phyloP scores from a whole-genome alignment of 2,888 invertebrate genomes.

The Fragum fragum region DNA sequence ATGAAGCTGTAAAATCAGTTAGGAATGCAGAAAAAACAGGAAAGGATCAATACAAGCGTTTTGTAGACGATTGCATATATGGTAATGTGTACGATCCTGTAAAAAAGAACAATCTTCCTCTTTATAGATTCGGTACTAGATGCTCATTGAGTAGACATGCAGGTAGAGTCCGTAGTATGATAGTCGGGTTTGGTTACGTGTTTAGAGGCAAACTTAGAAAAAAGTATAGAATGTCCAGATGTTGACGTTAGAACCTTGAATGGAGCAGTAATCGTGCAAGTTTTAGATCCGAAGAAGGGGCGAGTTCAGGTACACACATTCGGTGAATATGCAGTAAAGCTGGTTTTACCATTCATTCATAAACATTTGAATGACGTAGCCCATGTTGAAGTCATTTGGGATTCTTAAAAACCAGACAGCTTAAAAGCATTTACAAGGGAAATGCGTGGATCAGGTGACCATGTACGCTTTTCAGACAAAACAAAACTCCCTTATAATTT shows the following conservation, averaged over 20 bases:
- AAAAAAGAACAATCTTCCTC: slow-evolving; percentile 1
- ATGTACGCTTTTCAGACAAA: neutral
- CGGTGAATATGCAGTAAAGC: too few relatives aligned
- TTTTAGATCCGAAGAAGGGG: too few relatives aligned
- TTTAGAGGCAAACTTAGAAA: neutral
- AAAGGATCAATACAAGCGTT: slow-evolving; percentile 25
- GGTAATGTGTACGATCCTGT: slow-evolving; percentile 14
- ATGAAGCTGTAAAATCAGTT: slow-evolving; percentile 11
- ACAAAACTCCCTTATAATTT: neutral
- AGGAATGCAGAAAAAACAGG: neutral
- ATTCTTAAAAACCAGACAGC: neutral
- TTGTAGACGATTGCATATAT: slow-evolving; percentile 7
- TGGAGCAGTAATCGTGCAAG: too few relatives aligned
- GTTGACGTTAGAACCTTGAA: neutral
- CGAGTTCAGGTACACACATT: too few relatives aligned
- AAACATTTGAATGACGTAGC: neutral
- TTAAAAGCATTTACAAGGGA: too few relatives aligned
- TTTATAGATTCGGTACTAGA: neutral
- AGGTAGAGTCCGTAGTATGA: neutral
- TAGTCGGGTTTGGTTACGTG: neutral
- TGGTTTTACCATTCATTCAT: neutral
- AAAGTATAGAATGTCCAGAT: neutral
- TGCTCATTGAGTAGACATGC: neutral
- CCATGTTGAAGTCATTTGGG: neutral
- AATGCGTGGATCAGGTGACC: neutral